These are phyloP conservation scores for Clarias laeviceps DNA, from an alignment of 2,797 vertebrate species.

Conservation along the genomic window DNA sequence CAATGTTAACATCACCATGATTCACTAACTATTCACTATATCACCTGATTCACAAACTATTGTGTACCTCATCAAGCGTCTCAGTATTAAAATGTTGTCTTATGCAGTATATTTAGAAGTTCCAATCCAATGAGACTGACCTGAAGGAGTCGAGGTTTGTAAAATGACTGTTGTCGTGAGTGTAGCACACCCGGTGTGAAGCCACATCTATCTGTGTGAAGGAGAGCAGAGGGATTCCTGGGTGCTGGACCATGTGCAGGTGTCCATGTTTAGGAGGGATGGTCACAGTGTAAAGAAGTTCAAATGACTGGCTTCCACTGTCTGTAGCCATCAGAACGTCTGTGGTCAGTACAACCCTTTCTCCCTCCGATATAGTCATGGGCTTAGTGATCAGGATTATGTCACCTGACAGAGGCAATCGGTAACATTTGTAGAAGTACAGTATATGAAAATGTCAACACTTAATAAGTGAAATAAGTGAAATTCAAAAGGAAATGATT, in stretches of 20 bases:
- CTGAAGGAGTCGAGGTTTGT: slow-evolving; percentile 78
- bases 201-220: slow-evolving; percentile 90
- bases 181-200: slow-evolving; percentile 82
- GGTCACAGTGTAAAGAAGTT: slow-evolving; percentile 84
- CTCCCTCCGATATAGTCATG: slow-evolving; percentile 86
- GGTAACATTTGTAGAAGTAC: not conserved
- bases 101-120: not conserved
- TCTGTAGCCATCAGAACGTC: slow-evolving; percentile 90
- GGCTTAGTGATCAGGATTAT: slow-evolving; percentile 83
- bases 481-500: not conserved
- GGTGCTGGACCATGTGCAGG: slow-evolving; percentile 84
- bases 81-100: not conserved
- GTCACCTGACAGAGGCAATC: slow-evolving; percentile 72
- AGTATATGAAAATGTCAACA: not conserved
- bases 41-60: too few relatives aligned
- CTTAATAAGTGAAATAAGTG: not conserved
- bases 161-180: slow-evolving; percentile 82
- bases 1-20: not conserved
- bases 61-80: not conserved
- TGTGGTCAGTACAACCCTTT: slow-evolving; percentile 90
- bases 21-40: not conserved
- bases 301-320: slow-evolving; percentile 82
- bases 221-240: slow-evolving; percentile 77
- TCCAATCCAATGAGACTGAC: slow-evolving; percentile 65
- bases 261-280: slow-evolving; percentile 85